Percentiles rank a stretch among this genome's conserved stretches.
Conservation (phyloP, 2,113 vertebrate species). For the Catharus bicknelli region DNA sequence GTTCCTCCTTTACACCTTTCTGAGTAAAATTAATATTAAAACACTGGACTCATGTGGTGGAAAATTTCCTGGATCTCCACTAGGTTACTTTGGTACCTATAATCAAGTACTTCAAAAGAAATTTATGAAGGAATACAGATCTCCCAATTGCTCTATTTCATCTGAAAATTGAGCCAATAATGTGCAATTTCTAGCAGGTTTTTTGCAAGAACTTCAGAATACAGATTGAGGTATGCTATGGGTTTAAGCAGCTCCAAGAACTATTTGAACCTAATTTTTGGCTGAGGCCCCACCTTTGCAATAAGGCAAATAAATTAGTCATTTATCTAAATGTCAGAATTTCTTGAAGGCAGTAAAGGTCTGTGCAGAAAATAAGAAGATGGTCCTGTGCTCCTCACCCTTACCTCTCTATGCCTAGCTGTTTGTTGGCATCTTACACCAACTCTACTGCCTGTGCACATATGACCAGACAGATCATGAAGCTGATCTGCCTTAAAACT, state of each 20-base stretch:
- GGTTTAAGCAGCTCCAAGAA: background rate
- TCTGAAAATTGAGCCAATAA: background rate
- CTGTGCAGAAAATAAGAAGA: background rate
- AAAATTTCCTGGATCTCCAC: background rate
- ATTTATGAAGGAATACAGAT: background rate
- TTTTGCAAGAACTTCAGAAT: background rate
- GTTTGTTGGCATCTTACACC: background rate
- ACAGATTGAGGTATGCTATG: background rate
- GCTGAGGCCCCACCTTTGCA: background rate
- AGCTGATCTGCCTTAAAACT: background rate
- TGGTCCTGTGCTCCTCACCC: background rate
- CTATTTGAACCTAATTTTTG: background rate
- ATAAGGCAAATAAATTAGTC: background rate
- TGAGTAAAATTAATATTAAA: background rate
- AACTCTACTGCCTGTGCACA: background rate
- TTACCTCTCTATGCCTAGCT: background rate
- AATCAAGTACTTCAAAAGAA: background rate
- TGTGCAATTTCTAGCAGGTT: fast-evolving
- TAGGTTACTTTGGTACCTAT: background rate
- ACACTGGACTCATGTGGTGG: background rate
- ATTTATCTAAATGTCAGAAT: background rate
- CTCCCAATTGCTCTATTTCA: background rate
- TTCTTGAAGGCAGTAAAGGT: background rate
- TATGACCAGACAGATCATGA: background rate
- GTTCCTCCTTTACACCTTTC: background rate